phyloP scores from a whole-genome alignment of 2,797 vertebrate genomes.

The Artibeus jamaicensis region DNA sequence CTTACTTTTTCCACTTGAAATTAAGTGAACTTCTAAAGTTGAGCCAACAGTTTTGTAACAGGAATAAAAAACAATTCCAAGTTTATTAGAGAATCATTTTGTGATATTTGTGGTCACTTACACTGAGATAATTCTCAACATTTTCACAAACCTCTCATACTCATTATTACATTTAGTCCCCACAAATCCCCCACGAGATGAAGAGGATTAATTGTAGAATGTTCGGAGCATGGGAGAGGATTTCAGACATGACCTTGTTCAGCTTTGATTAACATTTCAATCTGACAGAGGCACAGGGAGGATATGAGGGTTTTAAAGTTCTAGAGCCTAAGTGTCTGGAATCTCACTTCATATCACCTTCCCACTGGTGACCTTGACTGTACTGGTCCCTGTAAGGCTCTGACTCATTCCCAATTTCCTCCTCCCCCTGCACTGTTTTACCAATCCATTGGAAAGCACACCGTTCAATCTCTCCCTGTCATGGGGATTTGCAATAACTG shows the following conservation, averaged over 20 bases:
- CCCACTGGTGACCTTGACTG: not conserved
- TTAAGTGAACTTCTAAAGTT: not conserved
- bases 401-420: not conserved
- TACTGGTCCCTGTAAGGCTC: not conserved
- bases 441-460: not conserved
- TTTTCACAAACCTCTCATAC: not conserved
- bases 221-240: not conserved
- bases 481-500: not conserved
- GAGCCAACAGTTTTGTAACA: not conserved
- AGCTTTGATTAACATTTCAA: conserved; percentile 2
- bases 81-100: not conserved
- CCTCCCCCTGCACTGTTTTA: not conserved
- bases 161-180: not conserved
- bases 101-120: not conserved
- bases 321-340: not conserved
- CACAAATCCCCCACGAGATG: not conserved
- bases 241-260: not conserved
- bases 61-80: not conserved
- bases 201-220: conserved; percentile 11
- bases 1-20: not conserved
- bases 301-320: not conserved
- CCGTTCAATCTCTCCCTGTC: not conserved
- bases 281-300: not conserved
- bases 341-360: not conserved
- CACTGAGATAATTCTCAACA: not conserved